Evolutionary conservation across 1,140 invertebrate genomes (phyloP), one percentile per base, ranked within the genome.

Genomic region (Euura lappo): DNA sequence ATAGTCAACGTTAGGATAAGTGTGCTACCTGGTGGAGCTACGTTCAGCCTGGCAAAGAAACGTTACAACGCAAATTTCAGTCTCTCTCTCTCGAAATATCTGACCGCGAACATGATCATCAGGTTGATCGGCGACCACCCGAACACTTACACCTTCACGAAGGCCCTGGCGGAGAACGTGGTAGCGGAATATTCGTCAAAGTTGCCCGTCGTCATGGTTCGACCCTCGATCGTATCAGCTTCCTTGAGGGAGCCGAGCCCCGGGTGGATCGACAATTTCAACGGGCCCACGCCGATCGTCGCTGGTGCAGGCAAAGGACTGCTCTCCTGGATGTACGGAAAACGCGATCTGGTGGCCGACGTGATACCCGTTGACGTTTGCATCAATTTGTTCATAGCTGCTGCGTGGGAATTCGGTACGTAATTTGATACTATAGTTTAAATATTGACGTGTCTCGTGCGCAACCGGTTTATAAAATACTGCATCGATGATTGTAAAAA

Each of bases 51-150:
- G 28, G 28, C 28, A 28, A 28, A 28, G 28, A 28, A 28, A 28
- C 28, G 28, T 28, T 28, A 28, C 28, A 28, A 28, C 28, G 28
- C 28, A 28, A 0, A 28, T 28, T 28, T 28, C 28, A 28, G 28
- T 28, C 28, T 28, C 28, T 28, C 28, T 28, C 28, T 28, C 28
- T 28, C 28, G 28, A 28, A 28, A 28, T 28, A 28, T 28, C 28
- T 28, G 28, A 28, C 28, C 28, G 28, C 28, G 28, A 28, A 28
- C 28, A 28, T 28, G 28, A 28, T 28, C 28, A 84, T 3, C 77
- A 91, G 44, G 88, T 85, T 74, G 11, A 44, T 75, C n/a, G 60
- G 46, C 2, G 72, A 77, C 2, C 71, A 74, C 44, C 75, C 77
- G 8, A 78, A 78, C 68, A 79, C 76, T 2, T 79, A 79, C 60